These are phyloP conservation scores for Bubo blakistoni DNA, from an alignment of 2,113 vertebrate genomes.

Conservation along the genomic window DNA sequence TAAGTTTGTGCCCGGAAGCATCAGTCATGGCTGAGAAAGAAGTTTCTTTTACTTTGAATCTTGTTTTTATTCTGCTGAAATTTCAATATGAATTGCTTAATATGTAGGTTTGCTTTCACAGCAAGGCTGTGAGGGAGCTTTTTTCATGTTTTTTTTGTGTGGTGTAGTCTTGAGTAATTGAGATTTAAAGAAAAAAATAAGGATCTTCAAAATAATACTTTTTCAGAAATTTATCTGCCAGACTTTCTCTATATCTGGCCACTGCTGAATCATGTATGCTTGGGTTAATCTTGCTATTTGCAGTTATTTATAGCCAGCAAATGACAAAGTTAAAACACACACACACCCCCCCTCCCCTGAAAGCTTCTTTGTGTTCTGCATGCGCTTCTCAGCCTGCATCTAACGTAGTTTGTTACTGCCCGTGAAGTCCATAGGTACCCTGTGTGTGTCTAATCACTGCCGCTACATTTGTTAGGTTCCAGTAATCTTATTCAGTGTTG, in stretches of 20 bases:
- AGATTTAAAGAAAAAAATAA: background rate
- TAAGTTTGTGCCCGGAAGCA: background rate
- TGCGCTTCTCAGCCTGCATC: background rate
- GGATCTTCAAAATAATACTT: background rate
- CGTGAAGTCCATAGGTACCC: background rate
- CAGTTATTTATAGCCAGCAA: background rate
- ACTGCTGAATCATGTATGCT: background rate
- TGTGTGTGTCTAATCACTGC: background rate
- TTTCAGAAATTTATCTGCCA: background rate
- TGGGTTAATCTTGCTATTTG: background rate
- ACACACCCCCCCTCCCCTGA: accelerated
- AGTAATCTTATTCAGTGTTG: background rate
- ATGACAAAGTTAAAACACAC: background rate
- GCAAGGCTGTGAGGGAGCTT: background rate
- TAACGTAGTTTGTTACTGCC: background rate
- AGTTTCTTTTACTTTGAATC: background rate
- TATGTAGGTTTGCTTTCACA: background rate
- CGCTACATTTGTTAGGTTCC: background rate
- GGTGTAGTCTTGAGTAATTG: background rate
- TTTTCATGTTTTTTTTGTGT: background rate
- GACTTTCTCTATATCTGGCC: background rate
- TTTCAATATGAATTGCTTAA: background rate
- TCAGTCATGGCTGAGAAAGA: background rate
- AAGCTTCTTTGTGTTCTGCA: background rate
- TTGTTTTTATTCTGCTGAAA: background rate